Conservation (phyloP, 2,888 invertebrate species). For the Lissonota sp. region DNA sequence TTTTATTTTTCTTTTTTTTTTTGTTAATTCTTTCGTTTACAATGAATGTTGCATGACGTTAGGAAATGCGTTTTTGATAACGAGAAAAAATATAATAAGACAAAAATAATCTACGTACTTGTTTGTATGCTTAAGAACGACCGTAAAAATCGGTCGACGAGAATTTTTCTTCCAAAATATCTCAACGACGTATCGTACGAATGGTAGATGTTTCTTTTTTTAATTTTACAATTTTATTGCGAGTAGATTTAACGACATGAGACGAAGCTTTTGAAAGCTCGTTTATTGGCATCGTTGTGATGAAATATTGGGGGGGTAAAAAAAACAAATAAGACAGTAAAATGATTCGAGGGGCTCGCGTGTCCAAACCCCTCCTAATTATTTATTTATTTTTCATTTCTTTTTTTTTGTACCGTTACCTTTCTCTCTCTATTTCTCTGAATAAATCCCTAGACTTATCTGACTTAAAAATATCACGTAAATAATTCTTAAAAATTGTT, state of each 20-base stretch:
- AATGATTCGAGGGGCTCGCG: constrained; percentile 58
- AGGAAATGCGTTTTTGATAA: constrained; percentile 59
- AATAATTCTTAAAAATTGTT: not conserved
- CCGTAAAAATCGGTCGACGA: constrained; percentile 26
- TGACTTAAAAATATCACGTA: not conserved
- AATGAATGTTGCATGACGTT: constrained; percentile 79
- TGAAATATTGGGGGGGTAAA: not conserved
- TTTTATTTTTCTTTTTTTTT: constrained; percentile 22
- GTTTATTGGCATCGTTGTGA: constrained; percentile 29
- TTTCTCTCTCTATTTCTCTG: constrained; percentile 34
- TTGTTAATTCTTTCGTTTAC: constrained; percentile 61
- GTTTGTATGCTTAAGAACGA: constrained; percentile 74
- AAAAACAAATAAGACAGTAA: constrained; percentile 24
- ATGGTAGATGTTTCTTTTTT: not conserved
- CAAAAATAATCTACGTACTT: constrained; percentile 78
- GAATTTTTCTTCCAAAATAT: not conserved
- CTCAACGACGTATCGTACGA: constrained; percentile 29
- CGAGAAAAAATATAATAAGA: constrained; percentile 18
- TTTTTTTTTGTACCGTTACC: constrained; percentile 39
- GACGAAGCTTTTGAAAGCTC: constrained; percentile 18
- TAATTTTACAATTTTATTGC: constrained; percentile 21
- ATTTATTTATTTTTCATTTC: constrained; percentile 8
- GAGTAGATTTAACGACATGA: constrained; percentile 12
- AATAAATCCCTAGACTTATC: constrained; percentile 5
- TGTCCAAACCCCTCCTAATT: constrained; percentile 22